phyloP scores from a whole-genome alignment of 2,113 vertebrate genomes.

The Petroica traversi region DNA sequence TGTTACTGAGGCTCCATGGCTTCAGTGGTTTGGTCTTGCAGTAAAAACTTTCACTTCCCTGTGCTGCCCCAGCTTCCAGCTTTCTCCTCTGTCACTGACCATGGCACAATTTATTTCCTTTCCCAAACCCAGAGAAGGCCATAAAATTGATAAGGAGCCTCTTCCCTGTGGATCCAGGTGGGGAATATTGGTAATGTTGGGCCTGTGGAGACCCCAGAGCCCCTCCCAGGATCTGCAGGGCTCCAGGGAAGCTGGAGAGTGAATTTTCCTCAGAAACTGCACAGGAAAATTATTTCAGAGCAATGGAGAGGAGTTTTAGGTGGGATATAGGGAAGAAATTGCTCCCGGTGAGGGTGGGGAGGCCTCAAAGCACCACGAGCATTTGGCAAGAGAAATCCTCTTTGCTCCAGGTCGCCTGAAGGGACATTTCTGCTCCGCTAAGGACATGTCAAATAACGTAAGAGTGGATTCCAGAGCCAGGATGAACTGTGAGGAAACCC shows the following conservation, averaged over 20 bases:
- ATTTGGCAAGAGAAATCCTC: neutral
- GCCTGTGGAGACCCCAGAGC: neutral
- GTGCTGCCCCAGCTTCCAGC: neutral
- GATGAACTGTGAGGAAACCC: neutral
- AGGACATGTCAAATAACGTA: accelerated
- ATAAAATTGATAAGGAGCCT: accelerated
- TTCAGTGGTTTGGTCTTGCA: neutral
- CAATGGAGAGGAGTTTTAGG: neutral
- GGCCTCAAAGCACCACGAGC: neutral
- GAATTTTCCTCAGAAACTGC: neutral
- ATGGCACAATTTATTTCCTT: neutral
- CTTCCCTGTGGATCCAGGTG: accelerated
- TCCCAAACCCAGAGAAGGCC: neutral
- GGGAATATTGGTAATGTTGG: neutral
- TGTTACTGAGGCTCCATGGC: accelerated
- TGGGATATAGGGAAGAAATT: neutral
- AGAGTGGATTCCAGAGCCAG: accelerated
- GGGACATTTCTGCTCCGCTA: neutral
- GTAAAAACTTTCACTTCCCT: neutral
- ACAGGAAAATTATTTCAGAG: accelerated
- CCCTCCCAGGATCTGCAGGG: too few species aligned
- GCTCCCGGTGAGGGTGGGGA: neutral
- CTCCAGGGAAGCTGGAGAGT: neutral
- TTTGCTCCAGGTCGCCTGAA: neutral
- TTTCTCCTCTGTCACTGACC: neutral